Evolutionary conservation across 2,888 invertebrate genomes (phyloP), one percentile per base, ranked within the genome.

Genomic region (Monochamus alternatus): DNA sequence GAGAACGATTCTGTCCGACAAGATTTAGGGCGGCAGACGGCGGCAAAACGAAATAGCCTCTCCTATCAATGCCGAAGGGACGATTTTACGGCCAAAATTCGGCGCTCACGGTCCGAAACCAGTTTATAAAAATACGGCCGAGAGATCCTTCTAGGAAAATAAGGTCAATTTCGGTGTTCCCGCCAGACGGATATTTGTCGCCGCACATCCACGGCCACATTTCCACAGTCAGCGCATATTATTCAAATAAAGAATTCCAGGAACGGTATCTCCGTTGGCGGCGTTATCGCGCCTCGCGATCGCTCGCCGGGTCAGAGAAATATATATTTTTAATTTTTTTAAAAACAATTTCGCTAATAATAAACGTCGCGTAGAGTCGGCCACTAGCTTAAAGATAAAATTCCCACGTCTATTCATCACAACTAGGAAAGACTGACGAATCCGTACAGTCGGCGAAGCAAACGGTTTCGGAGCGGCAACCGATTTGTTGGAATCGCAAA

Each of bases 171-270:
- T 12, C 12, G 14, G 55, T n/a, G 55, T n/a, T 22, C n/a, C 55
- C n/a, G 55, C 55, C 55, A 38, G 55, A 12, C 55, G 55, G n/a
- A 38, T 14, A n/a, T 55, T 55, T 55, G 55, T 55, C 55, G 55
- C 55, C 55, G 10, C 66, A 55, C 12, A 32, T 51, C 52, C 30
- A 52, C 65, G 10, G 10, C 22, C 59, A 43, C 31, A 59, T 59
- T 44, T 44, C 30, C 52, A 10, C 22, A 9, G 69, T 62, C 69
- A 60, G 62, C 69, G 14, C 38, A 38, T n/a, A 44, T 70, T 59
- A 70, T 62, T 70, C 55, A 62, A 70, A 70, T 43, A 58, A 70
- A 70, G 55, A 55, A 55, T 55, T 70, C 47, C 47, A 8, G 31
- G 69, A 69, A 69, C 44, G 43, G 59, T 59, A 69, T 69, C 60